Base-by-base conservation (phyloP, 2,888 invertebrate genomes). In the Xanthia togata region DNA sequence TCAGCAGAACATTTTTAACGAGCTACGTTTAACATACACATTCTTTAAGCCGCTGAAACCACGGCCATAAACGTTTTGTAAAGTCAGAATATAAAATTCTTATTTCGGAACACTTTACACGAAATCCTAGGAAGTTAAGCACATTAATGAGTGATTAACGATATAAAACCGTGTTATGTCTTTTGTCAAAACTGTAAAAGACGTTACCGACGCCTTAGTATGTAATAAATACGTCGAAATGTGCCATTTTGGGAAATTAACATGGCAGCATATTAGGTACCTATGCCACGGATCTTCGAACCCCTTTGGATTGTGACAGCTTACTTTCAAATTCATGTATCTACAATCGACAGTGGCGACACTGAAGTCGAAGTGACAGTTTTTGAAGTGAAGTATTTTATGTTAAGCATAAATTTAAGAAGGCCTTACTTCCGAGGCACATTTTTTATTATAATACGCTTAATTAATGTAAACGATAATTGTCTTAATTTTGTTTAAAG, bases 131-230 rank as follows among this genome's bases (percentile, higher is more conserved):
- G 26, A 65, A 82, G 68, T 74, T 44, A 71, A 63, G 41, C 8
- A 44, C 31, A 60, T 70, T 63, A 63, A 68, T 53, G 47, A 70
- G 47, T 47, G 63, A 79, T 67, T 67, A 73, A 65, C 11, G n/a
- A 59, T 67, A 47, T 73, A 41, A 73, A 68, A 59, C n/a, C 14
- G 41, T 60, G 57, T 79, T 70, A 81, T 35, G 41, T 71, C 26
- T 70, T 83, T 79, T 70, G 67, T 73, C 57, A 63, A 47, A 73
- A 68, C 60, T 70, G 64, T 83, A 73, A 81, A 83, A 79, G 53
- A 59, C 55, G 44, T 81, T 47, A 71, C 31, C 17, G 68, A 68
- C 50, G 20, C 60, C 14, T 50, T n/a, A 35, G 44, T 57, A n/a
- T 23, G 38, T 59, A 50, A 79, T 83, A 83, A 73, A 81, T 63